Evolutionary conservation across 2,888 invertebrate genomes (phyloP).

Genomic region (Seira sanloemensis): DNA sequence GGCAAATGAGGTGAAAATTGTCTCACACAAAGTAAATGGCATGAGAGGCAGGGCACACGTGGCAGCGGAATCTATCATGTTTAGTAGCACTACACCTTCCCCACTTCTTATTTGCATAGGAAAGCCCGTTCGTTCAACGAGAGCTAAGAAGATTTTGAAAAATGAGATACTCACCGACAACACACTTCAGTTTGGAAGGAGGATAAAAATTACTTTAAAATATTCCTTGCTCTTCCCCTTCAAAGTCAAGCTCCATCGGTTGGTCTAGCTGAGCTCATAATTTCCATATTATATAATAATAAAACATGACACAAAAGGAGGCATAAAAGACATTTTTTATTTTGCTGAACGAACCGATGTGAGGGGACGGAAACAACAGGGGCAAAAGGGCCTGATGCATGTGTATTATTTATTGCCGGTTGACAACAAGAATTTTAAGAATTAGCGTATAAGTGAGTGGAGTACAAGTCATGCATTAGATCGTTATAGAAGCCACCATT

Average conservation of each 20-base stretch:
- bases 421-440: conserved; percentile 58
- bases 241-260: not conserved
- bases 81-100: too few relatives aligned
- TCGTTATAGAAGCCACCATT: not conserved
- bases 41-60: too few relatives aligned
- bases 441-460: conserved; percentile 16
- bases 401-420: conserved; percentile 53
- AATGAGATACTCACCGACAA: not conserved
- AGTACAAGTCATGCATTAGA: not conserved
- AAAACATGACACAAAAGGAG: conserved; percentile 4
- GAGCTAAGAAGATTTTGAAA: not conserved
- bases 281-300: conserved; percentile 1
- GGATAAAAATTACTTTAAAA: conserved; percentile 2
- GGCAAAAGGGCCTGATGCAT: conserved; percentile 3
- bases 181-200: too few relatives aligned
- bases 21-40: too few relatives aligned
- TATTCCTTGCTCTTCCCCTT: not conserved
- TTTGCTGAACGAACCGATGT: not conserved
- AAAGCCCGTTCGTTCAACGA: not conserved
- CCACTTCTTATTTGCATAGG: not conserved
- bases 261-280: not conserved
- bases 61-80: too few relatives aligned
- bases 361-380: conserved; percentile 4
- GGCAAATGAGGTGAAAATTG: too few relatives aligned
- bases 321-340: conserved; percentile 4